Percentiles rank a stretch among this genome's conserved stretches.
phyloP scores from a whole-genome alignment of 2,113 vertebrate genomes.

The Mastomys coucha region DNA sequence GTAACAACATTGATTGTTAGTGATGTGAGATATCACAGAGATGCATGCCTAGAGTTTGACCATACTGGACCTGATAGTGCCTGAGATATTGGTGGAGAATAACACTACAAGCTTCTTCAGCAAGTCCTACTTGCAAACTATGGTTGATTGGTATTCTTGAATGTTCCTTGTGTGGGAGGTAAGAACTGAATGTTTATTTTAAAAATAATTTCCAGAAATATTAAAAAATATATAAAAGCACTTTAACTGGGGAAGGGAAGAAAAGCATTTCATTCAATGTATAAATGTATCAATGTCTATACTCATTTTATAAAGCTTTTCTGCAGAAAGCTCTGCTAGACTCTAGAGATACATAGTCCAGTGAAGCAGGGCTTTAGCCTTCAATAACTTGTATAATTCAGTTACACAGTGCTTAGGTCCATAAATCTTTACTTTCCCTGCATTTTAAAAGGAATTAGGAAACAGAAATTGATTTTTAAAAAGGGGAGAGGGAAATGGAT shows the following conservation, averaged over 20 bases:
- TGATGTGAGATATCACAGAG: not conserved
- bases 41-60: not conserved
- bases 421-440: not conserved
- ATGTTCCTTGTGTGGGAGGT: constrained; percentile 63
- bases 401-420: not conserved
- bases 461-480: not conserved
- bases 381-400: not conserved
- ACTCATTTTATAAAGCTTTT: constrained; percentile 18
- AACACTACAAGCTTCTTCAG: constrained; percentile 38
- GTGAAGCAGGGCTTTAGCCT: not conserved
- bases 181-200: constrained; percentile 71
- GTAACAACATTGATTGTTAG: not conserved
- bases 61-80: not conserved
- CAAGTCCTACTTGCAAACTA: constrained; percentile 49
- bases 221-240: constrained; percentile 44
- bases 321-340: not conserved
- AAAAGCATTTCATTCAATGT: constrained; percentile 54
- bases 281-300: constrained; percentile 52
- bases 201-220: constrained; percentile 64
- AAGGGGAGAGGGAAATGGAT: not conserved
- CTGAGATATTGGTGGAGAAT: not conserved
- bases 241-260: constrained; percentile 56
- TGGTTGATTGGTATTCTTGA: constrained; percentile 64
- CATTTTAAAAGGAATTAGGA: not conserved
- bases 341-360: not conserved